Percentiles rank a stretch among this genome's conserved stretches.
Conservation (phyloP, 2,888 invertebrate genomes). For the Dorcus hopei region DNA sequence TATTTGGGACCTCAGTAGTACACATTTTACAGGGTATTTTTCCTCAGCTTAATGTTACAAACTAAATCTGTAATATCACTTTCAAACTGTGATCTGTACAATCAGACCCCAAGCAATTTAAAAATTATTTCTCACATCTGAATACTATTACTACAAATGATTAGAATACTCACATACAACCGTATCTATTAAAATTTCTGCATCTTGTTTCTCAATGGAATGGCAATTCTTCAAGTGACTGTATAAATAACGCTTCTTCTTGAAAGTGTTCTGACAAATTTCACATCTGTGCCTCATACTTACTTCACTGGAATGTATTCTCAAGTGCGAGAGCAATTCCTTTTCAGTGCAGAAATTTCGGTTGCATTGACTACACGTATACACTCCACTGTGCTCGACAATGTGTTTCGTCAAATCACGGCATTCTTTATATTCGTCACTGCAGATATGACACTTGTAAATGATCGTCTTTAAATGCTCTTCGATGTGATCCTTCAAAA, state of each 20-base stretch:
- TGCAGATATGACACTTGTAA: conserved; percentile 28
- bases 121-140: too few relatives aligned
- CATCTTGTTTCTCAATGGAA: background rate
- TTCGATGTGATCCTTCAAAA: conserved; percentile 22
- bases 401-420: conserved; percentile 25
- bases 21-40: too few relatives aligned
- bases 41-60: too few relatives aligned
- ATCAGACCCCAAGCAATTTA: too few relatives aligned
- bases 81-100: too few relatives aligned
- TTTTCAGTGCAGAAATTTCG: conserved; percentile 21
- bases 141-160: background rate
- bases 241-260: conserved; percentile 20
- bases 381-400: conserved; percentile 24
- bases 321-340: conserved; percentile 19
- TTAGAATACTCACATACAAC: background rate
- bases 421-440: conserved; percentile 22
- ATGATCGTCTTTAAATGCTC: conserved; percentile 21
- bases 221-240: conserved; percentile 19
- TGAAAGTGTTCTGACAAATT: conserved; percentile 20
- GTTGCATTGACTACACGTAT: conserved; percentile 21
- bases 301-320: background rate
- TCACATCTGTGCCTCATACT: conserved; percentile 19
- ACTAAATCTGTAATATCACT: too few relatives aligned
- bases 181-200: conserved; percentile 3
- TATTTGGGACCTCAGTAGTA: too few relatives aligned